phyloP scores from a whole-genome alignment of 2,797 vertebrate species.

The Xenopus petersii region DNA sequence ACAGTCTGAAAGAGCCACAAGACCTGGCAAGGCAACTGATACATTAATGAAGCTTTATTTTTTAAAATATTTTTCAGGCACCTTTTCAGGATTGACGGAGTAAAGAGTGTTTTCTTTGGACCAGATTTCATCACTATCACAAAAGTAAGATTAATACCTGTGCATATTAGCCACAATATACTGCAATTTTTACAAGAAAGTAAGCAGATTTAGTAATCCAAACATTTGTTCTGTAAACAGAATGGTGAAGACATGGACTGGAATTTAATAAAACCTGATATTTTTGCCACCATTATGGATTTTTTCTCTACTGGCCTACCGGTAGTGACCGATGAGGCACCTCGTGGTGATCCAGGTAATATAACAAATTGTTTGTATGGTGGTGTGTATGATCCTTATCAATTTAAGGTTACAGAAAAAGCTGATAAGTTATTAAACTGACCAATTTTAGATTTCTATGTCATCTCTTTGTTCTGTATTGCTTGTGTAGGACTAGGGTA shows the following conservation, averaged over 20 bases:
- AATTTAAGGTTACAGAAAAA: too few species aligned
- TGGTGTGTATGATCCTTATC: too few species aligned
- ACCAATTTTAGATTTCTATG: too few species aligned
- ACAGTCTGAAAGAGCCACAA: too few species aligned
- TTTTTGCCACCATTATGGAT: slow-evolving; percentile 96
- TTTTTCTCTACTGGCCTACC: slow-evolving; percentile 94
- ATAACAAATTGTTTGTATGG: too few species aligned
- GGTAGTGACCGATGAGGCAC: slow-evolving; percentile 82
- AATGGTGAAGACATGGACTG: slow-evolving; percentile 70
- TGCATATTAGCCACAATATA: too few species aligned
- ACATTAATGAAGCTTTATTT: background rate
- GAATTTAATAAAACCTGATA: slow-evolving; percentile 87
- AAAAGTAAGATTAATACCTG: slow-evolving; percentile 70
- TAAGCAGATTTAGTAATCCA: too few species aligned
- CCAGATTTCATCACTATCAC: slow-evolving; percentile 96
- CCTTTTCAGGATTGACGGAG: slow-evolving; percentile 89
- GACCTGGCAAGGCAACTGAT: background rate
- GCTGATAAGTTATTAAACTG: too few species aligned
- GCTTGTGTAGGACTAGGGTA: too few species aligned
- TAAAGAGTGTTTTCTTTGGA: slow-evolving; percentile 91
- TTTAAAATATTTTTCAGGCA: slow-evolving; percentile 68
- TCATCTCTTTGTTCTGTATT: too few species aligned
- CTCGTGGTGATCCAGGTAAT: slow-evolving; percentile 83
- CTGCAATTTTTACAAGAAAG: too few species aligned
- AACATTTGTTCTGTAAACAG: slow-evolving; percentile 47